Percentiles rank a stretch among this genome's conserved stretches.
Evolutionary conservation across 2,113 vertebrate species (phyloP).

Genomic region (Corythaeola cristata): DNA sequence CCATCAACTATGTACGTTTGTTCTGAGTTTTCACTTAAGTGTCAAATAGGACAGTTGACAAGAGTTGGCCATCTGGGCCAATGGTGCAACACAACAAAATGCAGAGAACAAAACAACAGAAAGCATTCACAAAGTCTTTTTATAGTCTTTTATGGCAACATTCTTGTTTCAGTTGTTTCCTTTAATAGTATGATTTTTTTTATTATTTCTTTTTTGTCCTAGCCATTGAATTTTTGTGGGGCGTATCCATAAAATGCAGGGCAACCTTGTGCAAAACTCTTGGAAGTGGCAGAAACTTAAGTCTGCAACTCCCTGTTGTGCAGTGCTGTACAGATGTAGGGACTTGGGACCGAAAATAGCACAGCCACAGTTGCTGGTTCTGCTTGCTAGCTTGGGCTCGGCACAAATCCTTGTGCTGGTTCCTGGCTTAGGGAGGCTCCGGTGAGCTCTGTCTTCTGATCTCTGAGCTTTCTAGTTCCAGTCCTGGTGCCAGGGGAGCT

Average conservation of each 20-base stretch:
- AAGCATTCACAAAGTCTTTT: not conserved
- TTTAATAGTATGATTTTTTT: not conserved
- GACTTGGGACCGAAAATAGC: not conserved
- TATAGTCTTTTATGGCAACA: not conserved
- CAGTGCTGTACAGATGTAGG: not conserved
- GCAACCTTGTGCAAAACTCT: not conserved
- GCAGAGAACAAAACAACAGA: not conserved
- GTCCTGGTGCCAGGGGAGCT: not conserved
- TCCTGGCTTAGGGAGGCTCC: constrained; percentile 17
- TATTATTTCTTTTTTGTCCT: not conserved
- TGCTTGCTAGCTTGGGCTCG: not conserved
- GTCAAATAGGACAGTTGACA: not conserved
- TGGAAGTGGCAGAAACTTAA: not conserved
- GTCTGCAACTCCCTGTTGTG: not conserved
- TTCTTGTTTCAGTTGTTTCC: not conserved
- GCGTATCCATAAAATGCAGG: not conserved
- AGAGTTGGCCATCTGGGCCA: not conserved
- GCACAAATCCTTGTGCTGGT: not conserved
- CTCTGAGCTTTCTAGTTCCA: not conserved
- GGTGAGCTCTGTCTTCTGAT: not conserved
- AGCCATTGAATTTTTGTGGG: not conserved
- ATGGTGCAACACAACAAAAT: not conserved
- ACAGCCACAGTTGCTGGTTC: not conserved
- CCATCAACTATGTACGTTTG: not conserved
- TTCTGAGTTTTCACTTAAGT: not conserved